Base-by-base conservation (phyloP, 2,888 invertebrate genomes). In the Trileptium ribeirensis region DNA sequence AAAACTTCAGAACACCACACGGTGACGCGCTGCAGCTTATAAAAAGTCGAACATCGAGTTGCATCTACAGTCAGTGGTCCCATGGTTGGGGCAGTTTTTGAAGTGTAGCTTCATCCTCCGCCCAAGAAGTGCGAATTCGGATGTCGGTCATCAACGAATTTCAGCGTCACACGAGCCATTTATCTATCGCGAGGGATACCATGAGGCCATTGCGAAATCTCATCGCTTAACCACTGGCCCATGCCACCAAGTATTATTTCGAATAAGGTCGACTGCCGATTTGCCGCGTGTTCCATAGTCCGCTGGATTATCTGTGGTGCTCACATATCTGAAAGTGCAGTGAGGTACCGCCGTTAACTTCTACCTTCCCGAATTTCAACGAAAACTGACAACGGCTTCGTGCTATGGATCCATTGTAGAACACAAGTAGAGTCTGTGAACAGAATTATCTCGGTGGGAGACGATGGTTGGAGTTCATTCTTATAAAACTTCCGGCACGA, bases 271-370 rank as follows among this genome's bases (percentile, higher is more conserved):
- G 0, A 40, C 33, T 0, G 82, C 79, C 15, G 81, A 29, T 24
- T 84, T 0, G 15, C 86, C 87, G 74, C 86, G 39, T 8, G 85
- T 0, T 84, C 83, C 3, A 83, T 79, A 81, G n/a, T 87, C 87
- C 1, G 86, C 87, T 0, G 87, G 86, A 81, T 87, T 87, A 0
- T 84, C 82, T 34, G 83, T 67, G 0, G 85, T 82, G 1, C 67
- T 38, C 29, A 86, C 85, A 77, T 87, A 83, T 33, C 82, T 82
- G 84, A 86, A 86, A 33, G 67, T n/a, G 8, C 82, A 79, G 29
- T 39, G 37, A 3, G 83, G 80, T 2, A 64, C n/a, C 1, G 67
- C 81, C n/a, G 82, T 78, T 37, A 87, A 86, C 33, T 85, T 82
- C 8, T n/a, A n/a, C 83, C 78, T 8, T 86, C 81, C 1, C 86